A percentile compares a stretch with the other conserved stretches of the same genome.
Conservation (phyloP, 2,888 invertebrate species). For the Erynnis tages region DNA sequence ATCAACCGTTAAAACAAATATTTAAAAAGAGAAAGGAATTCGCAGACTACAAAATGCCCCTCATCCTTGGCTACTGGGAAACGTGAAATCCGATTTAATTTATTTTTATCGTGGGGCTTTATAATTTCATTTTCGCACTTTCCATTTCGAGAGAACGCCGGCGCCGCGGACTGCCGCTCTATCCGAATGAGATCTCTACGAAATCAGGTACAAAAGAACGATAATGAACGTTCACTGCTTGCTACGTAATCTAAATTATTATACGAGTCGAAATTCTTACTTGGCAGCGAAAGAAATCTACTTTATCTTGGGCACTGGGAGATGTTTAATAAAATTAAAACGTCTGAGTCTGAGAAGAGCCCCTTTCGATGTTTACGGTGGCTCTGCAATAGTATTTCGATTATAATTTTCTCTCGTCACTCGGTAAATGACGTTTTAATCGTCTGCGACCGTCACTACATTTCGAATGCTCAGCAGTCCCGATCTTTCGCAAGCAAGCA, state of each 20-base stretch:
- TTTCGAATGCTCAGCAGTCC: constrained; percentile 37
- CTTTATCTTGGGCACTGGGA: constrained; percentile 71
- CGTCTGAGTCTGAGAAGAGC: constrained; percentile 61
- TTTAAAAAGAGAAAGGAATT: constrained; percentile 77
- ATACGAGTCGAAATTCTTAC: constrained; percentile 79
- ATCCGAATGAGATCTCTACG: constrained; percentile 81
- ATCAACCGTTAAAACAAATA: constrained; percentile 80
- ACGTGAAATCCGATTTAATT: constrained; percentile 81
- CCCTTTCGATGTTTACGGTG: constrained; percentile 66
- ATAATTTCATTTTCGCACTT: constrained; percentile 83
- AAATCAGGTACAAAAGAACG: constrained; percentile 81
- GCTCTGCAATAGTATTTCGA: constrained; percentile 64
- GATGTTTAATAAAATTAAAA: constrained; percentile 80
- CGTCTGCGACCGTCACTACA: constrained; percentile 41
- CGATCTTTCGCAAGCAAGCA: constrained; percentile 1
- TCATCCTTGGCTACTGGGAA: constrained; percentile 76
- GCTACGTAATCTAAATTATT: constrained; percentile 82
- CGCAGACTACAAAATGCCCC: constrained; percentile 73
- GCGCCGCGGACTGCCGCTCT: constrained; percentile 76
- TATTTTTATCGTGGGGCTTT: constrained; percentile 81
- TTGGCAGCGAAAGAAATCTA: constrained; percentile 78
- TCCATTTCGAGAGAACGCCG: constrained; percentile 77
- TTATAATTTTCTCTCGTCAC: constrained; percentile 58
- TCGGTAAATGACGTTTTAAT: constrained; percentile 48
- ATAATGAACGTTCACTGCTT: constrained; percentile 81